A percentile compares a stretch with the other conserved stretches of the same genome.
phyloP scores from a whole-genome alignment of 2,113 vertebrate genomes.

The Carlito syrichta region DNA sequence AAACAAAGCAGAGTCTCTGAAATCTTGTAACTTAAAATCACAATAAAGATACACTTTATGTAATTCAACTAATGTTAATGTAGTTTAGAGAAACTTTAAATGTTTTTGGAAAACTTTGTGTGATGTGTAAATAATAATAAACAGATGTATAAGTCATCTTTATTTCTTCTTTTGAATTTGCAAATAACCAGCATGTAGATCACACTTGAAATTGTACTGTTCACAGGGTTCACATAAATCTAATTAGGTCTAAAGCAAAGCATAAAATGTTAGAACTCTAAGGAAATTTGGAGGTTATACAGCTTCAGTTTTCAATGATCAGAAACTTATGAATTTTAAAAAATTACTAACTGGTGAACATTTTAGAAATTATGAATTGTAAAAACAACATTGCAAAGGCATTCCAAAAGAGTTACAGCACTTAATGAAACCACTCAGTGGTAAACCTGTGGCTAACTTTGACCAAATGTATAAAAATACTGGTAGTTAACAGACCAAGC shows the following conservation, averaged over 20 bases:
- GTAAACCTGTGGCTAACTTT: background rate
- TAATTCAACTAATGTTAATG: background rate
- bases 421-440: background rate
- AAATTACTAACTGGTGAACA: background rate
- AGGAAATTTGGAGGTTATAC: background rate
- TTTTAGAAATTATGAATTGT: constrained; percentile 17
- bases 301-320: background rate
- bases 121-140: background rate
- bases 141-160: background rate
- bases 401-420: background rate
- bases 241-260: background rate
- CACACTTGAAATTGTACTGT: background rate
- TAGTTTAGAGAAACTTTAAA: background rate
- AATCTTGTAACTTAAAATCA: background rate
- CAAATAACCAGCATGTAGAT: background rate
- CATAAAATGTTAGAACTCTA: background rate
- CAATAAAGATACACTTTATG: background rate
- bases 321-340: background rate
- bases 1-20: background rate
- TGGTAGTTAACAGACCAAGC: background rate
- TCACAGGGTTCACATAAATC: background rate
- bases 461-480: background rate
- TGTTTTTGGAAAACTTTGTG: constrained; percentile 1
- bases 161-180: constrained; percentile 24
- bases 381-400: background rate